These are phyloP conservation scores for Dysdera silvatica DNA, from an alignment of 1,140 invertebrate species.

Conservation along the genomic window DNA sequence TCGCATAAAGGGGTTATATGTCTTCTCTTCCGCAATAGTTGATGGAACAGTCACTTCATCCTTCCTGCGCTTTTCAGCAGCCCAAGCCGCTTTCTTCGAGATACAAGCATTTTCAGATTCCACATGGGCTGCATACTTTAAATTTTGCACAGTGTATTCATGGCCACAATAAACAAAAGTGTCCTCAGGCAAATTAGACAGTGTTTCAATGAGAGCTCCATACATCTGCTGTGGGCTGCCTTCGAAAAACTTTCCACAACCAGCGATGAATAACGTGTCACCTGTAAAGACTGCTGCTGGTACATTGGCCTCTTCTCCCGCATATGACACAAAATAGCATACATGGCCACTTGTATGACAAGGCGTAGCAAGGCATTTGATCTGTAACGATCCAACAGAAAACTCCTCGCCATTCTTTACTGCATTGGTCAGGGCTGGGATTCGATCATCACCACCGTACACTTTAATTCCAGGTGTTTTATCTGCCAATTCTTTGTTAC, in stretches of 20 bases:
- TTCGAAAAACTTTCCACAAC: slow-evolving; percentile 97
- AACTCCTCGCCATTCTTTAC: slow-evolving; percentile 47
- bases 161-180: slow-evolving; percentile 96
- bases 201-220: slow-evolving; percentile 60
- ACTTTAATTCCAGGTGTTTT: slow-evolving; percentile 52
- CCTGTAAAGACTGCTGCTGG: slow-evolving; percentile 78
- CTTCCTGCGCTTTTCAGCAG: slow-evolving; percentile 30
- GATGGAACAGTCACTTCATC: slow-evolving; percentile 35
- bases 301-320: slow-evolving; percentile 46
- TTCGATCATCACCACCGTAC: slow-evolving; percentile 80
- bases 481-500: slow-evolving; percentile 74
- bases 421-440: slow-evolving; percentile 65
- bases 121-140: slow-evolving; percentile 77
- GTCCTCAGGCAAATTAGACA: slow-evolving; percentile 66
- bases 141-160: slow-evolving; percentile 87
- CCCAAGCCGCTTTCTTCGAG: slow-evolving; percentile 40
- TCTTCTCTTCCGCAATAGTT: slow-evolving; percentile 37
- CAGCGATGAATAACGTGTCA: slow-evolving; percentile 92
- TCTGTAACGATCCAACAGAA: slow-evolving; percentile 63
- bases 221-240: slow-evolving; percentile 94
- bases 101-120: slow-evolving; percentile 73
- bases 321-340: slow-evolving; percentile 80
- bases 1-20: slow-evolving; percentile 37
- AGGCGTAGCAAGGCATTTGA: slow-evolving; percentile 81
- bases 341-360: slow-evolving; percentile 95